A percentile compares a stretch with the other conserved stretches of the same genome.
phyloP scores from a whole-genome alignment of 2,888 invertebrate genomes.

The Agriopis leucophaearia region DNA sequence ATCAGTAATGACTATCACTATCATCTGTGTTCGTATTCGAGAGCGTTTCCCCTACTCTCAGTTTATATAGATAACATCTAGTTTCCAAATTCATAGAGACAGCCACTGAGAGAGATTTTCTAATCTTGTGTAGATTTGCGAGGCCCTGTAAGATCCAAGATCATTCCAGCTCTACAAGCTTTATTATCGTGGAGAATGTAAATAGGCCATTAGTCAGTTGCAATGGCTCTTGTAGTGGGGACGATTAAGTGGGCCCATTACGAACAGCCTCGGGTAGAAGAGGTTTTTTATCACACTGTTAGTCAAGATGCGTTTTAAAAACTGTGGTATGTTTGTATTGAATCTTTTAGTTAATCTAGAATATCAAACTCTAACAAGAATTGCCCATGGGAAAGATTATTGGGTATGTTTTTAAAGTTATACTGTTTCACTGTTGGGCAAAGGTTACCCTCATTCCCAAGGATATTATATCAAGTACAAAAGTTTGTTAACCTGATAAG shows the following conservation, averaged over 20 bases:
- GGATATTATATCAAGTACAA: no score
- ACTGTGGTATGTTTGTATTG: not conserved
- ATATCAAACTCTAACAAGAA: no score
- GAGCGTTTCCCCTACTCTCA: no score
- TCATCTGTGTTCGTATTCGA: no score
- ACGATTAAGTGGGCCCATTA: conserved; percentile 63
- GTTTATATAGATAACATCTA: no score
- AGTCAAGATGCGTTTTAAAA: conserved; percentile 12
- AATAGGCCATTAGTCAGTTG: conserved; percentile 70
- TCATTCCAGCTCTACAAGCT: conserved; percentile 48
- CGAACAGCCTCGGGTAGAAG: conserved; percentile 46
- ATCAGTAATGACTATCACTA: no score
- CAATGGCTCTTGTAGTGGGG: conserved; percentile 52
- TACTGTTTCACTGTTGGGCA: no score
- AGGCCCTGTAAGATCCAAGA: conserved; percentile 9
- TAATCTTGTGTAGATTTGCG: not conserved
- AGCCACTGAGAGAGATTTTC: not conserved
- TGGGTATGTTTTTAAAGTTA: no score
- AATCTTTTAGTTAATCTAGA: not conserved
- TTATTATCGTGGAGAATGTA: conserved; percentile 63
- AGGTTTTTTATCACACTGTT: conserved; percentile 49
- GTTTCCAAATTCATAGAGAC: not conserved
- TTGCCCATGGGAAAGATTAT: no score
- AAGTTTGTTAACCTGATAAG: no score
- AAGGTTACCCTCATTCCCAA: no score